A percentile compares a stretch with the other conserved stretches of the same genome.
These are phyloP conservation scores for Acronicta alni DNA, from an alignment of 2,888 invertebrate genomes.

Conservation along the genomic window DNA sequence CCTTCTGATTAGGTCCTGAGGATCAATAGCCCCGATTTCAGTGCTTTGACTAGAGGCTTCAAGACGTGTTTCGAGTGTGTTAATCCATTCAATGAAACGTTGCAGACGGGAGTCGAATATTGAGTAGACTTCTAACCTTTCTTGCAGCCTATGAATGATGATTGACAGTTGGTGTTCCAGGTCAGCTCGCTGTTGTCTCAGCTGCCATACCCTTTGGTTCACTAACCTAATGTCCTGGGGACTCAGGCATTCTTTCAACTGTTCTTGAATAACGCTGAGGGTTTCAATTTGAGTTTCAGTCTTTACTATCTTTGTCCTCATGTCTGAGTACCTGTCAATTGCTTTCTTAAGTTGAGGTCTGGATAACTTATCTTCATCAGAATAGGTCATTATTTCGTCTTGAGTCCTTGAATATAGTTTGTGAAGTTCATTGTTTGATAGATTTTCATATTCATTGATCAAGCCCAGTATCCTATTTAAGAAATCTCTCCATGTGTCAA, in stretches of 20 bases:
- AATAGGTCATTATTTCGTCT: constrained; percentile 88
- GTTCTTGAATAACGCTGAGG: constrained; percentile 93
- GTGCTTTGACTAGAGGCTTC: constrained; percentile 88
- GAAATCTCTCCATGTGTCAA: constrained; percentile 95
- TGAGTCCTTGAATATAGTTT: constrained; percentile 91
- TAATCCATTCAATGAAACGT: constrained; percentile 92
- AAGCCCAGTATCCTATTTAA: constrained; percentile 91
- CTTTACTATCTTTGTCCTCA: constrained; percentile 89
- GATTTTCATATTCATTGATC: constrained; percentile 90
- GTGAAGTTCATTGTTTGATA: constrained; percentile 88
- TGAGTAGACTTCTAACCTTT: constrained; percentile 92
- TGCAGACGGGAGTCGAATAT: constrained; percentile 92
- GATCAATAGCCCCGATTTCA: constrained; percentile 89
- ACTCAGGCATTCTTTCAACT: constrained; percentile 95
- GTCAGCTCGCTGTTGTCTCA: constrained; percentile 94
- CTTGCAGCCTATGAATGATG: constrained; percentile 92
- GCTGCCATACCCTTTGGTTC: constrained; percentile 93
- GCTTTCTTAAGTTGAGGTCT: constrained; percentile 90
- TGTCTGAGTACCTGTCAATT: constrained; percentile 90
- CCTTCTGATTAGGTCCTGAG: constrained; percentile 92
- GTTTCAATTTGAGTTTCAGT: constrained; percentile 91
- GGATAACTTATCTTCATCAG: constrained; percentile 88
- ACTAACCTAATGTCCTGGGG: constrained; percentile 95
- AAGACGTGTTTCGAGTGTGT: constrained; percentile 91
- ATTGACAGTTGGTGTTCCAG: constrained; percentile 93